Evolutionary conservation across 1,140 invertebrate genomes (phyloP).

Genomic region (Tetramorium parvispinum): DNA sequence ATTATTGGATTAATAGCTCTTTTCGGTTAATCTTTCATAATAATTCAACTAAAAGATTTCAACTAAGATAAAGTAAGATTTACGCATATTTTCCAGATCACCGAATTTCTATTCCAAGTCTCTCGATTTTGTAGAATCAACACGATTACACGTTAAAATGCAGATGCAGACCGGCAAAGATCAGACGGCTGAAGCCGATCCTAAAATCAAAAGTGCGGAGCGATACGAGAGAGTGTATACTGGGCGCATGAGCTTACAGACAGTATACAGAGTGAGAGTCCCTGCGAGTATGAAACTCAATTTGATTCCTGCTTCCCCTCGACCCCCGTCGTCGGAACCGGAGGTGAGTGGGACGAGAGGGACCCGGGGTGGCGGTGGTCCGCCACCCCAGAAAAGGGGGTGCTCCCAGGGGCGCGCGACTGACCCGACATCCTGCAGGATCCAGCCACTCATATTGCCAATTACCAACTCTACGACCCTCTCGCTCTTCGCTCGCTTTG

Average conservation of each 20-base stretch:
- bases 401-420: constrained; percentile 83
- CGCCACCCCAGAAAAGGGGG: constrained; percentile 79
- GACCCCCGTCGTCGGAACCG: constrained; percentile 71
- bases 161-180: neutral
- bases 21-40: neutral
- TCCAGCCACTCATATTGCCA: constrained; percentile 85
- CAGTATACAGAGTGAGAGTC: constrained; percentile 77
- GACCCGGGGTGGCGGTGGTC: constrained; percentile 63
- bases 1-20: neutral
- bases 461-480: constrained; percentile 84
- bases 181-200: constrained; percentile 38
- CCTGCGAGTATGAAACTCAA: constrained; percentile 84
- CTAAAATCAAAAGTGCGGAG: constrained; percentile 73
- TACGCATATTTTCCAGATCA: neutral
- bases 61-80: neutral
- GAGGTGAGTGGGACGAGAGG: constrained; percentile 71
- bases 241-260: constrained; percentile 58
- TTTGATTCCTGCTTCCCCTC: constrained; percentile 82
- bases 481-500: constrained; percentile 77
- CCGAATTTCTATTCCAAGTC: neutral
- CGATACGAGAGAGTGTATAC: constrained; percentile 61
- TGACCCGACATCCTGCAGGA: constrained; percentile 84
- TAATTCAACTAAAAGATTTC: neutral
- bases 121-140: neutral
- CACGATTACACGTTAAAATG: constrained; percentile 42